Evolutionary conservation across 2,113 vertebrate species (phyloP).

Genomic region (Herpailurus yagouaroundi): DNA sequence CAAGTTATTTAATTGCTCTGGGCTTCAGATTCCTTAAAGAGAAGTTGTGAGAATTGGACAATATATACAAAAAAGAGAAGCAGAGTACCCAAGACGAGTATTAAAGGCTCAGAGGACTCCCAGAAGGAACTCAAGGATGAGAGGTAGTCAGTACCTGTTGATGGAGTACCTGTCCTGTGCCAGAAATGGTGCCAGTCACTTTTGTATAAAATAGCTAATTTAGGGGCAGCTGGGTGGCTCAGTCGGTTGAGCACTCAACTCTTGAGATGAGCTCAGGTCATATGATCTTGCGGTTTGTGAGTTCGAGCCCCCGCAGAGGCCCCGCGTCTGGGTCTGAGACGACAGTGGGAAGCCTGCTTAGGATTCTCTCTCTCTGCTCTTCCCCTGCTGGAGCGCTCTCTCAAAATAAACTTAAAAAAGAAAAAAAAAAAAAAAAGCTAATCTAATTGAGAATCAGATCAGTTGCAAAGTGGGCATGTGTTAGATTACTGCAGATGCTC

Average conservation of each 20-base stretch:
- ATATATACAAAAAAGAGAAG: not conserved
- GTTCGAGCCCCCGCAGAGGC: too few relatives aligned
- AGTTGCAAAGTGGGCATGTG: not conserved
- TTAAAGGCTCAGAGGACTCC: not conserved
- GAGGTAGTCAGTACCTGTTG: not conserved
- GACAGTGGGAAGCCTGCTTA: too few relatives aligned
- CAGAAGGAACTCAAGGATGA: not conserved
- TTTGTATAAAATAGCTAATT: not conserved
- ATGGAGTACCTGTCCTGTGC: not conserved
- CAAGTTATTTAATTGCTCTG: not conserved
- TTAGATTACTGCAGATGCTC: not conserved
- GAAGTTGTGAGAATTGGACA: not conserved
- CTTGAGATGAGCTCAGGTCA: too few relatives aligned
- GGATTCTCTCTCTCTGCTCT: too few relatives aligned
- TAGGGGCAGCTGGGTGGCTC: not conserved
- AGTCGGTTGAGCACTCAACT: too few relatives aligned
- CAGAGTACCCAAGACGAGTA: not conserved
- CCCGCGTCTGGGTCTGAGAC: fast-evolving
- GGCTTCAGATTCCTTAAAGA: not conserved
- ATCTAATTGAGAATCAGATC: not conserved
- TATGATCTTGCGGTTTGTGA: too few relatives aligned
- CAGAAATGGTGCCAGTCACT: not conserved
- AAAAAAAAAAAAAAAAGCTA: not conserved
- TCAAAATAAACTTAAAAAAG: too few relatives aligned
- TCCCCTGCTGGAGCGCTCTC: too few relatives aligned